Evolutionary conservation across 2,888 invertebrate species (phyloP), one percentile per base, ranked within the genome.

Genomic region (Graphium colonna): DNA sequence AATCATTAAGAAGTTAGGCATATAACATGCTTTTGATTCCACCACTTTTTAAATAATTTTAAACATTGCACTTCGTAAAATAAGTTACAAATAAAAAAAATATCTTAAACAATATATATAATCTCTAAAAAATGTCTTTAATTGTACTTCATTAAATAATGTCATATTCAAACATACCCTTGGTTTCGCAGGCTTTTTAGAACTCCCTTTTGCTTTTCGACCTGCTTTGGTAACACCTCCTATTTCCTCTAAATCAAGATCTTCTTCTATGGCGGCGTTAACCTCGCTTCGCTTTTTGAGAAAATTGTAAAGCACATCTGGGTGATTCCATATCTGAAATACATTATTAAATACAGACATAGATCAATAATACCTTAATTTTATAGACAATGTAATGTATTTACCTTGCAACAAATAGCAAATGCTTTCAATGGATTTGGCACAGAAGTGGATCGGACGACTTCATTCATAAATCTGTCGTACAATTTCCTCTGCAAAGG

Each of bases 381-480:
- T n/a, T n/a, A n/a, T n/a, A n/a, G n/a, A n/a, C n/a, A n/a, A n/a
- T n/a, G n/a, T 36, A 2, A 10, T 28, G 16, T 40, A 48, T 17
- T 66, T 75, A 94, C 94, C 92, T 99, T 99, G 76, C 98, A 98
- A 77, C 99, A 99, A 53, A 99, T 98, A 15, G 99, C 97, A 81
- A 99, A 99, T 1, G 99, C 98, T 82, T 98, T 98, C 52, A 99
- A 89, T 0, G 99, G 98, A 90, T 99, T 99, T 21, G 97, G 96
- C 51, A 96, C 96, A 10, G 95, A 93, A 47, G 96, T 95, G 13
- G 94, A 94, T 17, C 96, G 91, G 0, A 97, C 95, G 0, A 97
- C 96, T 75, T 96, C 96, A 76, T 96, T 96, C 96, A 98, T 98
- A 73, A 98, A 98, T 8, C 94, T 93, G 62, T 96, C 95, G 73